Conservation (phyloP, 1,140 invertebrate species). For the Yoshiicerus persimilis region DNA sequence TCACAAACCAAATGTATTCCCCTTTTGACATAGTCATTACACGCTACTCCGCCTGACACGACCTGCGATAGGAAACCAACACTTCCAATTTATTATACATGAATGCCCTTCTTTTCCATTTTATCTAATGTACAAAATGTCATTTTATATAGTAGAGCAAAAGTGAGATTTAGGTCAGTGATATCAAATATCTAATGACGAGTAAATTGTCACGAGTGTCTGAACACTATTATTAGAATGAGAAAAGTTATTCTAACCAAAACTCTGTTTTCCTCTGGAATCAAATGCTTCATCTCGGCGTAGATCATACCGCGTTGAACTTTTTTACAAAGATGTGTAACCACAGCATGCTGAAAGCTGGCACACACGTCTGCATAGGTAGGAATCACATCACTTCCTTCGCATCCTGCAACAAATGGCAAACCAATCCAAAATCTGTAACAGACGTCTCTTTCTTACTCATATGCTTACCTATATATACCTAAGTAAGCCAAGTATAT, state of each 20-base stretch:
- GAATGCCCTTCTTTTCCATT: too few species aligned
- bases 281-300: slow-evolving; percentile 60
- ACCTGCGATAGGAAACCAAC: slow-evolving; percentile 60
- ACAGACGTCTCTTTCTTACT: background rate
- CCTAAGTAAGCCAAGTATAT: background rate
- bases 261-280: slow-evolving; percentile 39
- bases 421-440: background rate
- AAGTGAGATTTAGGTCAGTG: background rate
- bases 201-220: background rate
- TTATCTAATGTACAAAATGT: too few species aligned
- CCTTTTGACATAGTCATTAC: slow-evolving; percentile 79
- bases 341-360: slow-evolving; percentile 72
- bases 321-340: slow-evolving; percentile 76
- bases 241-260: slow-evolving; percentile 38
- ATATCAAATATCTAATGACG: background rate
- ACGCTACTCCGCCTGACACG: slow-evolving; percentile 93
- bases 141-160: too few species aligned
- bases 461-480: background rate
- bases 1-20: slow-evolving; percentile 69
- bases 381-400: slow-evolving; percentile 71
- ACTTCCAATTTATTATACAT: background rate
- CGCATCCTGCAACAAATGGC: slow-evolving; percentile 54
- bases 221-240: background rate
- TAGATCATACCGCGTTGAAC: slow-evolving; percentile 80
- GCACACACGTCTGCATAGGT: slow-evolving; percentile 83